A percentile compares a stretch with the other conserved stretches of the same genome.
These are phyloP conservation scores for Hypselothyrea guttata DNA, from an alignment of 2,888 invertebrate species.

Conservation along the genomic window DNA sequence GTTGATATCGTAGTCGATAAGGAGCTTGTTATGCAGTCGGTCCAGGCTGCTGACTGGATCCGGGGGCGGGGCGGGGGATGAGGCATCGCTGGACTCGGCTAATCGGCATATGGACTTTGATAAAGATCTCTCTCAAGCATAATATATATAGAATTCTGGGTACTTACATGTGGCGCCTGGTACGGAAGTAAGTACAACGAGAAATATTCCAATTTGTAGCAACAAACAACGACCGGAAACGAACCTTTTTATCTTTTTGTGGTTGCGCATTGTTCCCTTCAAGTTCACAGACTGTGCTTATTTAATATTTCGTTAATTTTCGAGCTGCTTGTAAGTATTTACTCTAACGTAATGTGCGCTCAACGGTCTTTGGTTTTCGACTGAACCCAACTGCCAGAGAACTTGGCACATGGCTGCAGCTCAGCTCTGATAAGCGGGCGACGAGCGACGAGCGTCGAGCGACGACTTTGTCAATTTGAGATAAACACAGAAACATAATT, in stretches of 20 bases:
- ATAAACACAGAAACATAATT: too few species aligned
- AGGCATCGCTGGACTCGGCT: constrained; percentile 17
- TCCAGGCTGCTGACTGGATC: constrained; percentile 67
- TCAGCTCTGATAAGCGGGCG: constrained; percentile 24
- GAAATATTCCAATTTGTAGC: constrained; percentile 26
- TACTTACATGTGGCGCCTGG: constrained; percentile 69
- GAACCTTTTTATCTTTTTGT: constrained; percentile 73
- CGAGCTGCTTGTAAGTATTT: constrained; percentile 19
- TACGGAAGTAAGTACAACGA: constrained; percentile 53
- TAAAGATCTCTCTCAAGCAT: not conserved
- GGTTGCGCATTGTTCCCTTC: constrained; percentile 53
- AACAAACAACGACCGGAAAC: constrained; percentile 70
- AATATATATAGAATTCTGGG: not conserved
- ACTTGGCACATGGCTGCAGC: constrained; percentile 46
- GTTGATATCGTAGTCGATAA: constrained; percentile 83
- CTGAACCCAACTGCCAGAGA: constrained; percentile 43
- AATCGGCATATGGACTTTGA: constrained; percentile 1
- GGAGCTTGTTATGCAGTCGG: constrained; percentile 81
- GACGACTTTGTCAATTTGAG: not conserved
- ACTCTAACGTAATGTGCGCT: constrained; percentile 35
- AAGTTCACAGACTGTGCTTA: constrained; percentile 43
- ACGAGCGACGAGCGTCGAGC: not conserved
- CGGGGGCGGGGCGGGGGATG: constrained; percentile 7
- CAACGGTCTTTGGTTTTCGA: constrained; percentile 44
- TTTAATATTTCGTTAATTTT: constrained; percentile 14